phyloP scores from a whole-genome alignment of 2,797 vertebrate genomes.

The Anguilla anguilla region DNA sequence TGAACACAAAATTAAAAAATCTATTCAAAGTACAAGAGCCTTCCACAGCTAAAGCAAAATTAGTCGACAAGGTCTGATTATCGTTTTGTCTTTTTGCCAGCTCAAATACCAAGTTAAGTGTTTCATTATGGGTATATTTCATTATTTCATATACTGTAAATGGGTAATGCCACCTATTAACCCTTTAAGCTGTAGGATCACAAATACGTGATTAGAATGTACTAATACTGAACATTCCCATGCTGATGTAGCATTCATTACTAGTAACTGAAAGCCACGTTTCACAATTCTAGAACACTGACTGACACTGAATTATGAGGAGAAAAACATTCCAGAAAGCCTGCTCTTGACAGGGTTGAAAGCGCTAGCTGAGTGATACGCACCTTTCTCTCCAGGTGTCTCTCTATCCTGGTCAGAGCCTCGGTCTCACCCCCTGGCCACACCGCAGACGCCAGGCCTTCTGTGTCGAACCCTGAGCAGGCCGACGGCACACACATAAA shows the following conservation, averaged over 20 bases:
- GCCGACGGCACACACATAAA: neutral
- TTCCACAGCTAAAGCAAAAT: too few species aligned
- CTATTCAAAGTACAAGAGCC: neutral
- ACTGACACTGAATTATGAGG: too few species aligned
- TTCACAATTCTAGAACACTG: too few species aligned
- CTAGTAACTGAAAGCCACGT: too few species aligned
- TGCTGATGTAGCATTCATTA: too few species aligned
- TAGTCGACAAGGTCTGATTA: neutral
- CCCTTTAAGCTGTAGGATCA: too few species aligned
- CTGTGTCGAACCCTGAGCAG: conserved; percentile 58
- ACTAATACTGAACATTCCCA: too few species aligned
- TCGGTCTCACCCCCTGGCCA: conserved; percentile 64
- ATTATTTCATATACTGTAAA: too few species aligned
- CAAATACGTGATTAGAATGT: too few species aligned
- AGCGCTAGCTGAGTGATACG: neutral
- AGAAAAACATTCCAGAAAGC: too few species aligned
- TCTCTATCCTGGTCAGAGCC: conserved; percentile 54
- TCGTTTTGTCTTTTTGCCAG: neutral
- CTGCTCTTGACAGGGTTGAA: too few species aligned
- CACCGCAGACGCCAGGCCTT: conserved; percentile 52
- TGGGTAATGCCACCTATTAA: neutral
- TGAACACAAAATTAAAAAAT: neutral
- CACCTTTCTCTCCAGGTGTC: conserved; percentile 50
- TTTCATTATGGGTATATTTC: neutral
- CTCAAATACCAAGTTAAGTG: neutral